Base-by-base conservation (phyloP, 2,888 invertebrate species). In the Cremastobaeus sp. region DNA sequence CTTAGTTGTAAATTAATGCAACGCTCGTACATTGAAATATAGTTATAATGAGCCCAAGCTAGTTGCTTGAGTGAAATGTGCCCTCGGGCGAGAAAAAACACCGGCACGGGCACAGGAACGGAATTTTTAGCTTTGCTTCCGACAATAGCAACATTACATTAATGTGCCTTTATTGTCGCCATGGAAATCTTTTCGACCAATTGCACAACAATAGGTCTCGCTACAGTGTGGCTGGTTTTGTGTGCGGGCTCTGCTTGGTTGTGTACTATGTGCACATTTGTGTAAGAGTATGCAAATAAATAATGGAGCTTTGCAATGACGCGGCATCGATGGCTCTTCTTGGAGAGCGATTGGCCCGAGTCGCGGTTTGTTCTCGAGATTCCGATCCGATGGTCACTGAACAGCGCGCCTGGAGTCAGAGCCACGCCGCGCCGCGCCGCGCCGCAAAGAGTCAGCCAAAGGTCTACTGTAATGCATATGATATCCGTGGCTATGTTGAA, bases 301-400 rank as follows among this genome's bases (percentile, higher is more conserved):
- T 74, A 52, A 73, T 45, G 69, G 57, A 57, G 28, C 57, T 62
- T 62, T 39, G 74, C 69, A 59, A 64, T 74, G 74, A 74, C 74
- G 65, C 43, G 64, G 64, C 74, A 69, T 65, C 69, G 69, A 70
- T 70, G 65, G 70, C 57, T 65, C 69, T 64, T 45, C 50, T 35
- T 11, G 54, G 45, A 57, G 62, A 68, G 55, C 62, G 73, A 73
- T 68, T 55, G 55, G 35, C 43, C 60, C 66, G 41, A 59, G 47
- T 59, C 20, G 59, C 52, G 62, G 30, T 34, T 48, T 45, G 64
- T 71, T 71, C 64, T 59, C 54, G 73, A 77, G 76, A 76, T 74
- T 75, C 76, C 76, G 72, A 75, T 68, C 71, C 69, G 71, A 71
- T 72, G 75, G 70, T 77, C 78, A 77, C 21, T 69, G 77, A 76